Evolutionary conservation across 2,797 vertebrate genomes (phyloP).

Genomic region (Onychomys leucogaster): DNA sequence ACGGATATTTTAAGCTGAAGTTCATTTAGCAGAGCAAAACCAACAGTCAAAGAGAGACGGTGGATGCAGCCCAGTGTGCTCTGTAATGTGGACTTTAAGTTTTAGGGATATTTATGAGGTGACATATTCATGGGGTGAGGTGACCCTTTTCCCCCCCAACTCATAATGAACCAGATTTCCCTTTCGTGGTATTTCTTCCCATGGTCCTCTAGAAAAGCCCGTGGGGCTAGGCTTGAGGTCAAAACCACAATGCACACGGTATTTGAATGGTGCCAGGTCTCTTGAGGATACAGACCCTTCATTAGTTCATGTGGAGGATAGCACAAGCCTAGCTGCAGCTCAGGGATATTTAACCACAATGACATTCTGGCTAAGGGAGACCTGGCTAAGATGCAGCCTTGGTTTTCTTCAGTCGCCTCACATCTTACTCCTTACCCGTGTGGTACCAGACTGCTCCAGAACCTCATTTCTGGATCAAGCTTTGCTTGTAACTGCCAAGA

Average conservation of each 20-base stretch:
- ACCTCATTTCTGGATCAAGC: neutral
- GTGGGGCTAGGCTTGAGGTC: neutral
- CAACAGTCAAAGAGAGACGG: neutral
- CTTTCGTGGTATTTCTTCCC: neutral
- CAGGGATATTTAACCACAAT: neutral
- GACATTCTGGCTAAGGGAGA: neutral
- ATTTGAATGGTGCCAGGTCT: neutral
- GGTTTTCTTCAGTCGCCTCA: neutral
- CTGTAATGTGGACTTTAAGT: neutral
- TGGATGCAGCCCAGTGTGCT: neutral
- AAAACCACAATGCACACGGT: neutral
- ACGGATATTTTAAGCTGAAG: neutral
- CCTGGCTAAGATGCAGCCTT: neutral
- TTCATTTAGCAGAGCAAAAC: neutral
- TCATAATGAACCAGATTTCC: neutral
- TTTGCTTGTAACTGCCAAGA: neutral
- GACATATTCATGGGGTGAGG: neutral
- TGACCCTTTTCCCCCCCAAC: neutral
- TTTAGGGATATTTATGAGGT: neutral
- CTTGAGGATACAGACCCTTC: neutral
- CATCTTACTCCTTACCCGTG: neutral
- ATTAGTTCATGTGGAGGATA: neutral
- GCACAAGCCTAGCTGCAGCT: neutral
- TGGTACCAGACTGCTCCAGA: neutral
- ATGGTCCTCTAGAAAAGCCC: neutral